A percentile compares a stretch with the other conserved stretches of the same genome.
phyloP scores from a whole-genome alignment of 2,797 vertebrate species.

The Myripristis murdjan region DNA sequence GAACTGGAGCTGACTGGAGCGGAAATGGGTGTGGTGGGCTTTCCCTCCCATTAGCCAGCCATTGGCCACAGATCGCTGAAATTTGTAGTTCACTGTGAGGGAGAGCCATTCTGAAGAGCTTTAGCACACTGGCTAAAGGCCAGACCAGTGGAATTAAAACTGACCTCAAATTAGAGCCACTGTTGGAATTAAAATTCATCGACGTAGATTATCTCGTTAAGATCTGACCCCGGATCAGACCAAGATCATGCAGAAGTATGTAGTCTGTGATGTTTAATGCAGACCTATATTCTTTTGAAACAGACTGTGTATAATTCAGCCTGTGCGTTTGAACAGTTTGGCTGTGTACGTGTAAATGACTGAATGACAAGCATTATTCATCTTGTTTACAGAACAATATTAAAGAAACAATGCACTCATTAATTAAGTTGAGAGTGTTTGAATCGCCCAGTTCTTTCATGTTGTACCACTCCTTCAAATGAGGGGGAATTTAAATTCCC shows the following conservation, averaged over 20 bases:
- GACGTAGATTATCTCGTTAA: conserved; percentile 2
- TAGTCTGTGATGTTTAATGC: background rate
- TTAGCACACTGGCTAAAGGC: conserved; percentile 29
- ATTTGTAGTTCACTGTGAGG: conserved; percentile 41
- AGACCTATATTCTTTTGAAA: conserved; percentile 10
- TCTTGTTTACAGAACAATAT: conserved; percentile 13
- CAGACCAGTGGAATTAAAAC: conserved; percentile 6
- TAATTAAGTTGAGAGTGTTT: conserved; percentile 20
- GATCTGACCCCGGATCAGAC: conserved; percentile 29
- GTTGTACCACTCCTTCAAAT: conserved; percentile 2
- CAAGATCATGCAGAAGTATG: conserved; percentile 13
- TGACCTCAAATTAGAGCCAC: conserved; percentile 25
- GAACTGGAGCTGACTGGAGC: conserved; percentile 75
- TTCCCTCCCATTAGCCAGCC: conserved; percentile 78
- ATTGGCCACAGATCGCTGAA: conserved; percentile 74
- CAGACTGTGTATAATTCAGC: conserved; percentile 20
- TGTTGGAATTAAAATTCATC: conserved; percentile 10
- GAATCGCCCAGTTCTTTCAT: background rate
- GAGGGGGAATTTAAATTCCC: background rate
- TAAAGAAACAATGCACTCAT: conserved; percentile 23
- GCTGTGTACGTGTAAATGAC: conserved; percentile 8
- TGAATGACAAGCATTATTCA: conserved; percentile 10
- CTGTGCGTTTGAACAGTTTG: conserved; percentile 10
- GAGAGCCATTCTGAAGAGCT: conserved; percentile 29
- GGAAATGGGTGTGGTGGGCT: conserved; percentile 84